Evolutionary conservation across 2,888 invertebrate genomes (phyloP), one percentile per base, ranked within the genome.

Genomic region (Caenorhabditis japonica): DNA sequence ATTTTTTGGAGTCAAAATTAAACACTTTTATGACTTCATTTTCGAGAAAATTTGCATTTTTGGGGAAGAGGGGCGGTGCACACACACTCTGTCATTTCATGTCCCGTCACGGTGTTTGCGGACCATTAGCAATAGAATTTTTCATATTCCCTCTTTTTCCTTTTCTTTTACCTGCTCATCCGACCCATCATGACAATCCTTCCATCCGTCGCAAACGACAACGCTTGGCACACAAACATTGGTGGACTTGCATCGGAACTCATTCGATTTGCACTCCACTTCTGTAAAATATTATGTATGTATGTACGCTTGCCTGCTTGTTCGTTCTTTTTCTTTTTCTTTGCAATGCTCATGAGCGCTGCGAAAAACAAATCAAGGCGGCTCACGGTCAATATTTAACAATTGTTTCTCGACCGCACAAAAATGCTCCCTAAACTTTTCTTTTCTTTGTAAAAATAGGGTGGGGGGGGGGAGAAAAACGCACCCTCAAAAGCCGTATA

Each of bases 121-220:
- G n/a, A n/a, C n/a, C n/a, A n/a, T n/a, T n/a, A n/a, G n/a, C n/a
- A n/a, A n/a, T n/a, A n/a, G n/a, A n/a, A n/a, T n/a, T n/a, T n/a
- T n/a, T n/a, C n/a, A n/a, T n/a, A n/a, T n/a, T n/a, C n/a, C n/a
- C n/a, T n/a, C n/a, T n/a, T n/a, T n/a, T n/a, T n/a, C n/a, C n/a
- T n/a, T n/a, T n/a, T 12, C 10, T 17, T 51, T 36, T 25, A 78
- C 78, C 53, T 68, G 60, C 53, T 83, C 83, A 76, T 83, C 83
- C 7, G 76, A 73, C 51, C 77, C 77, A 58, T 80, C 83, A 21
- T 75, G 76, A 55, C 83, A 83, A 56, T 83, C 83, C 47, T 53
- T 76, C 77, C 80, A 79, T 47, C 80, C 80, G 70, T 84, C 84
- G 64, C 84, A 84, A 38, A 68, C 61, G 44, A 79, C 79, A 27